Evolutionary conservation across 2,113 vertebrate species (phyloP).

Genomic region (Ageneiosus marmoratus): DNA sequence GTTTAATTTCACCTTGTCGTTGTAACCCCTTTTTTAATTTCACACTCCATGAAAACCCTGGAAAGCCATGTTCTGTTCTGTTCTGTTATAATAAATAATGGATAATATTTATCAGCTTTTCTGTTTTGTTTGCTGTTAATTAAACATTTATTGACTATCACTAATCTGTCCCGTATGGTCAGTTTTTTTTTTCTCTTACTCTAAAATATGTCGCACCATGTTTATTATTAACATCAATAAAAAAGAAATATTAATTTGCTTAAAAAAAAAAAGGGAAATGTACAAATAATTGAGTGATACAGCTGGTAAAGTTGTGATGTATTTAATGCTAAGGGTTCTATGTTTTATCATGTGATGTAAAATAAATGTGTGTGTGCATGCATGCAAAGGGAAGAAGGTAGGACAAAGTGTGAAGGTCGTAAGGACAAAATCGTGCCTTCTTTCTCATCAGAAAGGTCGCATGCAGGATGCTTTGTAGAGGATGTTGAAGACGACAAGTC

Average conservation of each 20-base stretch:
- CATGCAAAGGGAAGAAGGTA: not conserved
- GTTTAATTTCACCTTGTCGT: slow-evolving; percentile 9
- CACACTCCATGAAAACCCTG: too few relatives aligned
- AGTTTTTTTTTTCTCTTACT: not conserved
- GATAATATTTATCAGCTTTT: not conserved
- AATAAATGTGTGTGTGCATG: not conserved
- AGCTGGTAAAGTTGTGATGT: not conserved
- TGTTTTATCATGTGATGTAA: not conserved
- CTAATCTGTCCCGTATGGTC: not conserved
- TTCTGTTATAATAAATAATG: not conserved
- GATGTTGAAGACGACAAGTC: not conserved
- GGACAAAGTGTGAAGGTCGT: not conserved
- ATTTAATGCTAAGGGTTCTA: not conserved
- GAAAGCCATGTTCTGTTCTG: not conserved
- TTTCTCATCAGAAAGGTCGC: slow-evolving; percentile 23
- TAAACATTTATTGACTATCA: not conserved
- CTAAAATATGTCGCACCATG: not conserved
- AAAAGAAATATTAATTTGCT: not conserved
- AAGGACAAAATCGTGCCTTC: not conserved
- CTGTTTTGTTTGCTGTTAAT: not conserved
- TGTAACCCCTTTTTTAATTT: not conserved
- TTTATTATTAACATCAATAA: not conserved
- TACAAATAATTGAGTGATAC: not conserved
- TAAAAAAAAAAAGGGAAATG: not conserved
- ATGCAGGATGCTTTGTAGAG: slow-evolving; percentile 16